Evolutionary conservation across 2,888 invertebrate species (phyloP).

Genomic region (Eupithecia centaureata): DNA sequence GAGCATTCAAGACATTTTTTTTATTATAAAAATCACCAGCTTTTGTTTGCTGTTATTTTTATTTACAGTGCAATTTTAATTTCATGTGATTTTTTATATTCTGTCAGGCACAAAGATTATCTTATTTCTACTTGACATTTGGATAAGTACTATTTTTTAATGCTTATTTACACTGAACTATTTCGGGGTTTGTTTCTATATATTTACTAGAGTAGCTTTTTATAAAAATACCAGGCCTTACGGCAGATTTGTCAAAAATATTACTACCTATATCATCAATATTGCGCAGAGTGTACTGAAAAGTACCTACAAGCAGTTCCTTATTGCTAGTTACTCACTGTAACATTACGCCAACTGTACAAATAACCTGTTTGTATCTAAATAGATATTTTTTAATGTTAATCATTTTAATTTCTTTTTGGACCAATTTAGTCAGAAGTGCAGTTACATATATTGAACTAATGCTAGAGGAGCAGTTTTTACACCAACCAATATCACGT

Average conservation of each 20-base stretch:
- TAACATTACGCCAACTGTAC: slow-evolving; percentile 38
- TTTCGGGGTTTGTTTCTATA: slow-evolving; percentile 26
- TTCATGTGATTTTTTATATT: slow-evolving; percentile 22
- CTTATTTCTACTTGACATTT: slow-evolving; percentile 43
- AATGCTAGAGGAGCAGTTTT: slow-evolving; percentile 23
- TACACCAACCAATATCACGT: slow-evolving; percentile 21
- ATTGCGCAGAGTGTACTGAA: slow-evolving; percentile 29
- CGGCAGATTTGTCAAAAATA: slow-evolving; percentile 41
- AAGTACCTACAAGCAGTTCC: slow-evolving; percentile 34
- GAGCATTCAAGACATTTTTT: slow-evolving; percentile 56
- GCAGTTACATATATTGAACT: slow-evolving; percentile 11
- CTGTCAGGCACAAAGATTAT: slow-evolving; percentile 57
- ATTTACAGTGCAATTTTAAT: slow-evolving; percentile 41
- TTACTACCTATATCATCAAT: slow-evolving; percentile 29
- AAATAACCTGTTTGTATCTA: slow-evolving; percentile 29
- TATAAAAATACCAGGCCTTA: slow-evolving; percentile 45
- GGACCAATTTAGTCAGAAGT: slow-evolving; percentile 31
- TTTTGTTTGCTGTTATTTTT: slow-evolving; percentile 44
- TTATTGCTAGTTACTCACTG: slow-evolving; percentile 34
- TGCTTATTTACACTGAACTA: slow-evolving; percentile 32
- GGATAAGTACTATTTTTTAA: slow-evolving; percentile 36
- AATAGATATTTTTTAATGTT: slow-evolving; percentile 25
- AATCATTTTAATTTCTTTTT: slow-evolving; percentile 29
- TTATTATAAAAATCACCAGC: slow-evolving; percentile 53
- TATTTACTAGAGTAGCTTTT: slow-evolving; percentile 34